Percentiles rank a stretch among this genome's conserved stretches.
phyloP scores from a whole-genome alignment of 1,140 invertebrate genomes.

The Formica exsecta region DNA sequence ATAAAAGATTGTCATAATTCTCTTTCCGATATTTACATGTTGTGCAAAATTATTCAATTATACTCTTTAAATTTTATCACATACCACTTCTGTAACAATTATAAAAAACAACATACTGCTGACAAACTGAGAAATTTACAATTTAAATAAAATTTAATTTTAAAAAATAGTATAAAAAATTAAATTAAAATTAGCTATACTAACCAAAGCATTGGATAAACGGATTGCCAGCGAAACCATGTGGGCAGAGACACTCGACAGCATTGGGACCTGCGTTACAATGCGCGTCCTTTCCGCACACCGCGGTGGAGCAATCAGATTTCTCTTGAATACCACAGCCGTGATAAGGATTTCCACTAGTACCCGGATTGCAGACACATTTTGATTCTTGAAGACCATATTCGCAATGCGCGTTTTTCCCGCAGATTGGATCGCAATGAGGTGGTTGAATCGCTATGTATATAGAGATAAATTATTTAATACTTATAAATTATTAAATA shows the following conservation, averaged over 20 bases:
- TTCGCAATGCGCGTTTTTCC: conserved; percentile 94
- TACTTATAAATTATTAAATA: not conserved
- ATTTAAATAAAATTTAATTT: not conserved
- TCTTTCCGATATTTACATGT: too few relatives aligned
- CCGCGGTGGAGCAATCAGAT: conserved; percentile 90
- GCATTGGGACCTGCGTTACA: conserved; percentile 91
- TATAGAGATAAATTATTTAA: conserved; percentile 32
- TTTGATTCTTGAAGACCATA: conserved; percentile 91
- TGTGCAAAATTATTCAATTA: not conserved
- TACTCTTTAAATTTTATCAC: not conserved
- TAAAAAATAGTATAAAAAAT: not conserved
- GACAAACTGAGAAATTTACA: conserved; percentile 8
- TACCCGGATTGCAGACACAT: conserved; percentile 94
- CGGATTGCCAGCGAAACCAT: conserved; percentile 94
- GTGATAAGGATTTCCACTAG: conserved; percentile 94
- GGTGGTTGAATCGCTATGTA: conserved; percentile 92
- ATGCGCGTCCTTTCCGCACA: conserved; percentile 92
- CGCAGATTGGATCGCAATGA: conserved; percentile 92
- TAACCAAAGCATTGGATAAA: conserved; percentile 93
- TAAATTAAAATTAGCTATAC: not conserved
- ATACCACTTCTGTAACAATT: not conserved
- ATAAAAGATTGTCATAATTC: too few relatives aligned
- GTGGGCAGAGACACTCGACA: conserved; percentile 93
- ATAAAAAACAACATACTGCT: not conserved
- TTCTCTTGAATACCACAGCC: conserved; percentile 91